phyloP scores from a whole-genome alignment of 2,888 invertebrate species.

The Minunthozetes semirufus region DNA sequence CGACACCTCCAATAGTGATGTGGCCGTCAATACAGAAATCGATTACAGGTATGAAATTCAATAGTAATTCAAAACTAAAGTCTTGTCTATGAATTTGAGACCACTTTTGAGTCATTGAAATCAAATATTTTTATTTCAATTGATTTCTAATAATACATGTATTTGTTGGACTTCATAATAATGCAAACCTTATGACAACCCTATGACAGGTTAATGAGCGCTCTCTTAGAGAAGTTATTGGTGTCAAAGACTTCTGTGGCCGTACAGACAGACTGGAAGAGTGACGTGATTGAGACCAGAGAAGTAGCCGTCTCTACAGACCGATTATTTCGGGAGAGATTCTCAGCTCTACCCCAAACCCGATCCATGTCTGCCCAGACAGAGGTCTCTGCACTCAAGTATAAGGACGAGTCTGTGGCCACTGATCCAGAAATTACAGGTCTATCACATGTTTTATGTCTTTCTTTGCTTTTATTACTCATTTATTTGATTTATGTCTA shows the following conservation, averaged over 20 bases:
- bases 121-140: neutral
- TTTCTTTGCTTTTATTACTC: neutral
- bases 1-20: neutral
- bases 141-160: neutral
- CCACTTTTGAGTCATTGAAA: neutral
- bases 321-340: neutral
- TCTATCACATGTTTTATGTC: neutral
- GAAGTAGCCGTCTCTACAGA: constrained; percentile 23
- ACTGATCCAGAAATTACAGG: constrained; percentile 29
- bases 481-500: too few relatives aligned
- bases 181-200: neutral
- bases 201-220: constrained; percentile 21
- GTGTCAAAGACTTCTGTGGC: neutral
- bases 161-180: neutral
- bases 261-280: constrained; percentile 24
- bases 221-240: constrained; percentile 22
- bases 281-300: neutral
- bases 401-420: constrained; percentile 14
- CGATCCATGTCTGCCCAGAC: constrained; percentile 26
- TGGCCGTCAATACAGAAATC: constrained; percentile 22
- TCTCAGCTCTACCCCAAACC: neutral
- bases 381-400: constrained; percentile 3
- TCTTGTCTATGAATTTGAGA: too few relatives aligned
- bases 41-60: constrained; percentile 20
- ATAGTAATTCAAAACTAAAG: too few relatives aligned